Evolutionary conservation across 1,140 invertebrate genomes (phyloP).

Genomic region (Drosophila dunni): DNA sequence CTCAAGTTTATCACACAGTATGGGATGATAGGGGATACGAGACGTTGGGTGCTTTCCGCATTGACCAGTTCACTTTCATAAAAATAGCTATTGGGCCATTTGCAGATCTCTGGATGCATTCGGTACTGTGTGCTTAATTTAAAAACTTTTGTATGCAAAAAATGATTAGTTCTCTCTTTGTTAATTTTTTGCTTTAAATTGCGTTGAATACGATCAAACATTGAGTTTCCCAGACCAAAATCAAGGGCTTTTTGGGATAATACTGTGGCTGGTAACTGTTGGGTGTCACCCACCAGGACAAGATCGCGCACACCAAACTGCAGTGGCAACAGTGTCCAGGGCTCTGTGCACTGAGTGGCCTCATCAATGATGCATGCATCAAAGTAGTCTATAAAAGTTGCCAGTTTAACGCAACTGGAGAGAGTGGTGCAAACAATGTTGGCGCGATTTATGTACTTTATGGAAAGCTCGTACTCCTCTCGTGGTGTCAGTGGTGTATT

Average conservation of each 20-base stretch:
- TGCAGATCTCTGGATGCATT: constrained; percentile 92
- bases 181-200: constrained; percentile 72
- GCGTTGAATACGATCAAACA: constrained; percentile 86
- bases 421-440: constrained; percentile 85
- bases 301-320: constrained; percentile 89
- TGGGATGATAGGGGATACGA: constrained; percentile 82
- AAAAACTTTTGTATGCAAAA: constrained; percentile 79
- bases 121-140: constrained; percentile 92
- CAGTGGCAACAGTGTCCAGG: constrained; percentile 92
- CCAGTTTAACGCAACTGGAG: constrained; percentile 75
- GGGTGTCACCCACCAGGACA: constrained; percentile 94
- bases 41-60: constrained; percentile 22
- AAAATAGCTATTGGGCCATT: constrained; percentile 91
- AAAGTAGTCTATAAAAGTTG: constrained; percentile 86
- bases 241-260: constrained; percentile 85
- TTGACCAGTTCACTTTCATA: constrained; percentile 87
- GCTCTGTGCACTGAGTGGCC: constrained; percentile 94
- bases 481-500: constrained; percentile 50
- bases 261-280: constrained; percentile 94
- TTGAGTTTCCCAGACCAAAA: constrained; percentile 65
- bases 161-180: constrained; percentile 8
- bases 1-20: constrained; percentile 87
- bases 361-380: constrained; percentile 96
- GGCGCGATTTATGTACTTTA: constrained; percentile 53
- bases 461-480: constrained; percentile 62